Conservation (phyloP, 2,888 invertebrate genomes). For the Lasioglossum pauxillum region DNA sequence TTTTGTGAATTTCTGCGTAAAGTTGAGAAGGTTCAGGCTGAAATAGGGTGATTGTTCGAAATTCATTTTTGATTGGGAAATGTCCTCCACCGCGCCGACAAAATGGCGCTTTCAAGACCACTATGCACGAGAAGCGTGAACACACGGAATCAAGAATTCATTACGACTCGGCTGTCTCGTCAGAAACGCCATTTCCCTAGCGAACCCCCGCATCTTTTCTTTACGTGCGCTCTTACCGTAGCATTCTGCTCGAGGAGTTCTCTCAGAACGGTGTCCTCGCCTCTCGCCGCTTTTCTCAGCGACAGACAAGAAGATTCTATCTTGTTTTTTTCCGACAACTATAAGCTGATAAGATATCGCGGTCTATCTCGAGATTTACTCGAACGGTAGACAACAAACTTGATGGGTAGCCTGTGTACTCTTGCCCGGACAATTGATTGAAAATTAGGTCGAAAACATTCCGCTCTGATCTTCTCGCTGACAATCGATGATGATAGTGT, state of each 20-base stretch:
- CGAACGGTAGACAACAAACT: not conserved
- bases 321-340: not conserved
- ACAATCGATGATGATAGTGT: too few species aligned
- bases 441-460: not conserved
- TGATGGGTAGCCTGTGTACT: not conserved
- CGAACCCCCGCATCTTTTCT: not conserved
- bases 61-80: not conserved
- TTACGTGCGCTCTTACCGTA: not conserved
- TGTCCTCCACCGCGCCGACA: not conserved
- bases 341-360: not conserved
- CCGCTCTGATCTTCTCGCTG: not conserved
- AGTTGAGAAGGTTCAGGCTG: not conserved
- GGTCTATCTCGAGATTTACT: not conserved
- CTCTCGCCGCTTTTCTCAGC: not conserved
- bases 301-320: not conserved
- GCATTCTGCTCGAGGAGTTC: not conserved
- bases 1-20: not conserved
- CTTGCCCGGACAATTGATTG: not conserved
- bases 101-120: not conserved
- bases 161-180: not conserved
- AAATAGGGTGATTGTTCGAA: not conserved
- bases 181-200: not conserved
- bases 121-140: not conserved
- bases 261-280: not conserved
- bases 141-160: conserved; percentile 21